phyloP scores from a whole-genome alignment of 2,888 invertebrate genomes.

The Dolichomitus sp. region DNA sequence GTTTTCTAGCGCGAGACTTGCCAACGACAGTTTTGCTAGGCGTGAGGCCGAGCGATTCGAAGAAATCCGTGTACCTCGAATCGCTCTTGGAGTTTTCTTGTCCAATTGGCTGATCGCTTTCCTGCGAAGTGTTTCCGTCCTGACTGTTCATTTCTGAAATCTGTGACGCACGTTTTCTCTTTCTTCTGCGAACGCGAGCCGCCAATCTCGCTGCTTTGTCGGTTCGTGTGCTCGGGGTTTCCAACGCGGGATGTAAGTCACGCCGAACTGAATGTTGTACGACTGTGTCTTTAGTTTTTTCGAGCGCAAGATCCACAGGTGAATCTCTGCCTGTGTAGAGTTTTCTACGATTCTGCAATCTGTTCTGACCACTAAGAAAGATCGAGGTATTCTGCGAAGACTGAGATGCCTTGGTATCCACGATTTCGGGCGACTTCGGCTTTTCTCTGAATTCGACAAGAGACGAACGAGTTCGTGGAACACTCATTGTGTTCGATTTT shows the following conservation, averaged over 20 bases:
- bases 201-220: background rate
- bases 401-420: too few species aligned
- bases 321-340: constrained; percentile 76
- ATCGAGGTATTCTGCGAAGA: background rate
- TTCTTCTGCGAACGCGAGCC: constrained; percentile 20
- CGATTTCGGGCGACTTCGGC: background rate
- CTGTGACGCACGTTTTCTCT: constrained; percentile 47
- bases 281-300: constrained; percentile 5
- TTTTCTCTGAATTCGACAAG: constrained; percentile 10
- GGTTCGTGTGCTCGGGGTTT: background rate
- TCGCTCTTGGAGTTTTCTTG: constrained; percentile 13
- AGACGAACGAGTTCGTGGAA: constrained; percentile 1
- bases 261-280: background rate
- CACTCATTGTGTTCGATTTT: background rate
- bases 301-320: constrained; percentile 73
- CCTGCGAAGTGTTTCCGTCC: constrained; percentile 22
- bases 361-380: constrained; percentile 3
- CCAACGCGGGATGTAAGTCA: constrained; percentile 75
- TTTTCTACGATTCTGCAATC: constrained; percentile 71
- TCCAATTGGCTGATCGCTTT: background rate
- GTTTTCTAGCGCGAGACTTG: background rate
- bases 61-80: constrained; percentile 50
- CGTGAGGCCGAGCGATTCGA: constrained; percentile 59
- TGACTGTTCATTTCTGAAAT: background rate
- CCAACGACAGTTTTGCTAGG: constrained; percentile 45